These are phyloP conservation scores for Sesamia inferens DNA, from an alignment of 2,888 invertebrate genomes.

Conservation along the genomic window DNA sequence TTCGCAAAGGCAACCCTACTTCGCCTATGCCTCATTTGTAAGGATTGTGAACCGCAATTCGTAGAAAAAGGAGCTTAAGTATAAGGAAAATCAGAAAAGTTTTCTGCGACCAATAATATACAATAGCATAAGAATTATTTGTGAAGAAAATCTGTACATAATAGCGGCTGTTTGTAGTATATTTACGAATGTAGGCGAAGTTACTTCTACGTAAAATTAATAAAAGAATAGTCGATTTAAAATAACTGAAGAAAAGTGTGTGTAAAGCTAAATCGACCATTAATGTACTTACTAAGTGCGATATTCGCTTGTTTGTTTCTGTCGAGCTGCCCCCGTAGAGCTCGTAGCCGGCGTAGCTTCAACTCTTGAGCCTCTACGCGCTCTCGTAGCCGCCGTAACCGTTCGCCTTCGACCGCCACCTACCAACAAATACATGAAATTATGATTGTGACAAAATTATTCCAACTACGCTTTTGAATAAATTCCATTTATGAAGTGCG, in stretches of 20 bases:
- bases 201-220: background rate
- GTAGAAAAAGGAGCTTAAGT: slow-evolving; percentile 39
- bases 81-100: slow-evolving; percentile 40
- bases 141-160: slow-evolving; percentile 29
- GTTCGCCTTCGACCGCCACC: slow-evolving; percentile 96
- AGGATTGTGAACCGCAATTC: slow-evolving; percentile 29
- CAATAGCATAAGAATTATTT: slow-evolving; percentile 29
- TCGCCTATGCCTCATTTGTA: slow-evolving; percentile 39
- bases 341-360: slow-evolving; percentile 97
- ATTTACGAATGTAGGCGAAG: slow-evolving; percentile 4
- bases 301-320: slow-evolving; percentile 97
- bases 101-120: slow-evolving; percentile 29
- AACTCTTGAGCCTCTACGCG: slow-evolving; percentile 98
- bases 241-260: background rate
- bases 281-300: slow-evolving; percentile 94
- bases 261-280: slow-evolving; percentile 12
- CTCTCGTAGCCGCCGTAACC: slow-evolving; percentile 95
- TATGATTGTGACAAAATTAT: slow-evolving; percentile 18
- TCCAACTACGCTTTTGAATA: slow-evolving; percentile 17
- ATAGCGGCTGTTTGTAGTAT: slow-evolving; percentile 19
- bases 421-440: slow-evolving; percentile 67
- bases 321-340: slow-evolving; percentile 98
- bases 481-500: slow-evolving; percentile 18
- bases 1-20: slow-evolving; percentile 4
- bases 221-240: background rate